A percentile compares a stretch with the other conserved stretches of the same genome.
Evolutionary conservation across 2,888 invertebrate species (phyloP).

Genomic region (Asteroscopus sphinx): DNA sequence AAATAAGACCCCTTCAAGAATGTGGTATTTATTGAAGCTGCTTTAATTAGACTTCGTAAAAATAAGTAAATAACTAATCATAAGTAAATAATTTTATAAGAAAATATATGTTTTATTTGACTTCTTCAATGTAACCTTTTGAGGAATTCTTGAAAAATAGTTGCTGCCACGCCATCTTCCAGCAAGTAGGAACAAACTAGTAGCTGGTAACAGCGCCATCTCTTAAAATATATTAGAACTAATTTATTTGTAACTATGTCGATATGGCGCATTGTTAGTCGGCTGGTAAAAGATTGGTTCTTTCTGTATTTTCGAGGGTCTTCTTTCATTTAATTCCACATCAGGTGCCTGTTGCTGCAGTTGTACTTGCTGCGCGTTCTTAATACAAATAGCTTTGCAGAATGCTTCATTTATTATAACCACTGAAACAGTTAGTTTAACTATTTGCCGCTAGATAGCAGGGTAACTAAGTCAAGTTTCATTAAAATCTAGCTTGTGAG

Average conservation of each 20-base stretch:
- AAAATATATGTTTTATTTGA: constrained; percentile 48
- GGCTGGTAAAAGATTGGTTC: constrained; percentile 31
- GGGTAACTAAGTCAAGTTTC: neutral
- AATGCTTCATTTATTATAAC: constrained; percentile 78
- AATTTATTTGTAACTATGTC: constrained; percentile 8
- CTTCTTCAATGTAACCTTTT: constrained; percentile 3
- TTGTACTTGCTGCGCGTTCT: constrained; percentile 34
- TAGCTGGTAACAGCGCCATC: constrained; percentile 56
- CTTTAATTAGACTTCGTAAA: constrained; percentile 77
- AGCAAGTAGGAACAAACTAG: constrained; percentile 2
- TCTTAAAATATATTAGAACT: constrained; percentile 42
- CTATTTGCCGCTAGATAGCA: constrained; percentile 6
- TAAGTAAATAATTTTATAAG: constrained; percentile 36
- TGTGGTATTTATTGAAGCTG: constrained; percentile 78
- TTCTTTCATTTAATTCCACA: constrained; percentile 43
- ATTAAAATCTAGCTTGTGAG: neutral
- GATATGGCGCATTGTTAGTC: constrained; percentile 8
- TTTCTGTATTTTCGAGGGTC: constrained; percentile 6
- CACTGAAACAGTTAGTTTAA: constrained; percentile 66
- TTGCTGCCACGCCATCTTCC: constrained; percentile 1
- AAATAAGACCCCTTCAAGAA: constrained; percentile 38
- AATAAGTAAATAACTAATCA: constrained; percentile 17
- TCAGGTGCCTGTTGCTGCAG: constrained; percentile 23
- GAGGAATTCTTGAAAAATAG: neutral
- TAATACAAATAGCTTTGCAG: constrained; percentile 74